Base-by-base conservation (phyloP, 2,113 vertebrate species). In the Apodemus sylvaticus region DNA sequence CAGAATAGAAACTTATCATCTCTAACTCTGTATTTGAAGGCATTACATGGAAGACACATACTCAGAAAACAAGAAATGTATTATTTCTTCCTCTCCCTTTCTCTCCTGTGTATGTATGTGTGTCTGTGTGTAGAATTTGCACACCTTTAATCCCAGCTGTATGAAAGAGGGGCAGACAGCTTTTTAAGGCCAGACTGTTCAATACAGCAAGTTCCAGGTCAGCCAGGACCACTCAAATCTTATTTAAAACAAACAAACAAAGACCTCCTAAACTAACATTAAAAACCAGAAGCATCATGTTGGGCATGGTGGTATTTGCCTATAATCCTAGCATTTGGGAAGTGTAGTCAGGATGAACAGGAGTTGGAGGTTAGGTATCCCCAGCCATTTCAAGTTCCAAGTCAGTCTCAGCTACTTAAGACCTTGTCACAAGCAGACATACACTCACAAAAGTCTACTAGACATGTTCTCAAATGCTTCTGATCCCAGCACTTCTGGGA, bases 11-110 rank as follows among this genome's bases (percentile, higher is more conserved):
- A 93, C 55, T 68, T 29, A 93, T 66, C 60, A 88, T 87, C 74
- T 66, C 20, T 79, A 87, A 91, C 39, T 93, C 53, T 90, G 58
- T 79, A 66, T 89, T n/a, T 55, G 88, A 83, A 39, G 26, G 36
- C 71, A 76, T 82, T 66, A 95, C 31, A 70, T 0, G 78, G 10
- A 93, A 82, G 45, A 94, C 66, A 92, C 55, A 94, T 31, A 85
- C 17, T 91, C 39, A 93, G 34, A 95, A 96, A 91, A 29, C 58
- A 42, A 42, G 39, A 91, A 92, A 71, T 51, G 42, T 64, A 96
- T 87, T 29, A 91, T 39, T 58, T 70, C 60, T 83, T 83, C 55
- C 53, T 71, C 36, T 39, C 19, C 36, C 19, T 22, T 3, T 39
- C 36, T 74, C 71, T 24, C 1, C 4, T 42, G 53, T 58, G 20